These are phyloP conservation scores for Mesorhabditis spiculigera DNA, from an alignment of 2,888 invertebrate species.

Conservation along the genomic window DNA sequence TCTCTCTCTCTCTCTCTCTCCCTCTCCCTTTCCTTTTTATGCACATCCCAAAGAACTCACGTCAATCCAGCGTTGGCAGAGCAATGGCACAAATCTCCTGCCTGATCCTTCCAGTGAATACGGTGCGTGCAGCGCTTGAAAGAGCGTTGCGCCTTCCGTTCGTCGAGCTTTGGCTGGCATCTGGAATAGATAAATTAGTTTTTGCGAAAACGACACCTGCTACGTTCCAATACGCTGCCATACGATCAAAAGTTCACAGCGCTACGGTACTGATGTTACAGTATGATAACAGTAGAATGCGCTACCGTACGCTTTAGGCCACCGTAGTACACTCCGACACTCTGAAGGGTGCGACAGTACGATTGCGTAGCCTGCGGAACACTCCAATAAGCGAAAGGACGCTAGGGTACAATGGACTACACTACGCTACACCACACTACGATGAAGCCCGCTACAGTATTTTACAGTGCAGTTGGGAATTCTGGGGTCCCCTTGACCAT, in stretches of 20 bases:
- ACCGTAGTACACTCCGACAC: no score
- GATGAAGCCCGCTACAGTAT: no score
- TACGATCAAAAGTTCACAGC: background rate
- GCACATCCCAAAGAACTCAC: slow-evolving; percentile 11
- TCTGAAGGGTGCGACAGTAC: no score
- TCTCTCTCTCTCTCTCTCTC: no score
- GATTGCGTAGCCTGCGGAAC: no score
- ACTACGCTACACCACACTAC: no score
- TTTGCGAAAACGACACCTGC: background rate
- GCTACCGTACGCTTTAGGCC: background rate
- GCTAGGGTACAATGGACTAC: no score
- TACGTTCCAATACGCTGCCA: background rate
- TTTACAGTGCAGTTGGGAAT: no score
- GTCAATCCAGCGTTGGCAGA: slow-evolving; percentile 48
- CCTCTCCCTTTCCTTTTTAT: background rate
- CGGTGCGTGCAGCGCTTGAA: slow-evolving; percentile 42
- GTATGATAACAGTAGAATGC: no score
- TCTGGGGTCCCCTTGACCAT: no score
- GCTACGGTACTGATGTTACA: background rate
- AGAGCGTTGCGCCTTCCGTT: slow-evolving; percentile 45
- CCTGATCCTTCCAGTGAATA: slow-evolving; percentile 51
- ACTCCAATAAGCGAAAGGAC: no score
- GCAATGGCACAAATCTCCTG: slow-evolving; percentile 51
- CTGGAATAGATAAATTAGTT: slow-evolving; percentile 19
- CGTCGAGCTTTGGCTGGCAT: slow-evolving; percentile 47